Conservation (phyloP, 2,888 invertebrate species). For the Oscheius onirici region DNA sequence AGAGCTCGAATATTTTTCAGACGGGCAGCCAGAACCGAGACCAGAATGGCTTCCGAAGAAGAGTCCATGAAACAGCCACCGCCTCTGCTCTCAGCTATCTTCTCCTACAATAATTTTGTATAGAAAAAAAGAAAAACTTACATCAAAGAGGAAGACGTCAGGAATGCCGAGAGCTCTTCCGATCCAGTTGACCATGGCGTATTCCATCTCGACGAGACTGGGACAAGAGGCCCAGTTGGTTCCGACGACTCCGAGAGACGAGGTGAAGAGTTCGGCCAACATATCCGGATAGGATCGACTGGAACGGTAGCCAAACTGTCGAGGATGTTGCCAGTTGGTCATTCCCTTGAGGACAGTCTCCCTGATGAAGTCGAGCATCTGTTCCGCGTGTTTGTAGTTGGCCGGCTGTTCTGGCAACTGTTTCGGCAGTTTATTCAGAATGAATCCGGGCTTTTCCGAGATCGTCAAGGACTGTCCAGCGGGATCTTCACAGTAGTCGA, state of each 20-base stretch:
- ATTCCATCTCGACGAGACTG: constrained; percentile 37
- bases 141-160: constrained; percentile 23
- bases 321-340: no score
- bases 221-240: constrained; percentile 83
- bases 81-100: neutral
- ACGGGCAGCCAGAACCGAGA: constrained; percentile 89
- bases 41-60: constrained; percentile 90
- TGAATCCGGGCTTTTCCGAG: constrained; percentile 74
- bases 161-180: constrained; percentile 37
- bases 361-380: constrained; percentile 75
- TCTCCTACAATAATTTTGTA: neutral
- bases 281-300: no score
- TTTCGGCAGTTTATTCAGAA: constrained; percentile 1
- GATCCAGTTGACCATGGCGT: constrained; percentile 39
- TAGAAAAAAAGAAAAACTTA: neutral
- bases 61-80: constrained; percentile 79
- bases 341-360: no score
- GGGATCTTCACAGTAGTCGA: constrained; percentile 85
- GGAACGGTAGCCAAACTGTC: no score
- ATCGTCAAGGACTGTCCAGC: constrained; percentile 85
- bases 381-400: constrained; percentile 64
- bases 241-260: constrained; percentile 84
- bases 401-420: neutral
- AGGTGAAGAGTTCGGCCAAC: no score
- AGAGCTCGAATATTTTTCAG: constrained; percentile 83